phyloP scores from a whole-genome alignment of 2,113 vertebrate genomes.

The Hylia prasina region DNA sequence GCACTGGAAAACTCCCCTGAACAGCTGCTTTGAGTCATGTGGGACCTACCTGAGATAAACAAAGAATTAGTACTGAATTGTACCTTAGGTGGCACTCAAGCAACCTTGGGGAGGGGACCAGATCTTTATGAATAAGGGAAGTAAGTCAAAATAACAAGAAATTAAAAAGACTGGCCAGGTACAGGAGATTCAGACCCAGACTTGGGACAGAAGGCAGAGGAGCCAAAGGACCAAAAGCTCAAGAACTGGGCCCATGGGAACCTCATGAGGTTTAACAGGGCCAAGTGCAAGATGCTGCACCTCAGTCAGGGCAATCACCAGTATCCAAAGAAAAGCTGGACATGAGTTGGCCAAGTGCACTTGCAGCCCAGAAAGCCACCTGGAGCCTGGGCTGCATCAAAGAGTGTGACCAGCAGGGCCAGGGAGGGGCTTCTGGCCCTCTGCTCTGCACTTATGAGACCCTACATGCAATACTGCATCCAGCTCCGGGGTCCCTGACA shows the following conservation, averaged over 20 bases:
- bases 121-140: background rate
- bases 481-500: too few species aligned
- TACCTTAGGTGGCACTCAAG: background rate
- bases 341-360: background rate
- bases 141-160: background rate
- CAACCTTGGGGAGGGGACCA: rapidly evolving
- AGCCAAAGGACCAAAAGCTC: background rate
- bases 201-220: background rate
- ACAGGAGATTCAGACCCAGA: background rate
- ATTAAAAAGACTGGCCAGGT: background rate
- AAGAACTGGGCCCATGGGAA: background rate
- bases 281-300: background rate
- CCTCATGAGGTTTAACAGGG: background rate
- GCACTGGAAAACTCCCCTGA: background rate
- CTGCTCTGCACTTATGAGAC: too few species aligned
- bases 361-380: background rate
- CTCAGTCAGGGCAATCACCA: background rate
- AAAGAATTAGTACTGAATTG: background rate
- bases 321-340: background rate
- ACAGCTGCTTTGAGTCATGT: background rate
- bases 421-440: background rate
- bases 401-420: rapidly evolving
- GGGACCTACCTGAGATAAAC: background rate
- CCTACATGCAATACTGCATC: background rate
- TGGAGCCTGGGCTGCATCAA: background rate